Conservation (phyloP, 1,140 invertebrate genomes). For the Drosophila bipectinata region DNA sequence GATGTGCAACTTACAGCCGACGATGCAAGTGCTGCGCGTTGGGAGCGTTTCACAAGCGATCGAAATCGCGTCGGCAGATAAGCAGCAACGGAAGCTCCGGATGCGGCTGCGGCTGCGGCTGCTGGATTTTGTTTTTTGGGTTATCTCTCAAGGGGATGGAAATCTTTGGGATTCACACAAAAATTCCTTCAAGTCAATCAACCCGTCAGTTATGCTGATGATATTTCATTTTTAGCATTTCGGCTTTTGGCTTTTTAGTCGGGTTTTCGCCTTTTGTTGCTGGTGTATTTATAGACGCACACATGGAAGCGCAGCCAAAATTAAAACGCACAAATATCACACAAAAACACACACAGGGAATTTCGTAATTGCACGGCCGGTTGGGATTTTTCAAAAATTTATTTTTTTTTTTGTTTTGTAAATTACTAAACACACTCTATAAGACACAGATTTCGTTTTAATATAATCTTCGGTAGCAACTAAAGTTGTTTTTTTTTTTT, state of each 20-base stretch:
- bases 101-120: conserved; percentile 34
- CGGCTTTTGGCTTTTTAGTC: conserved; percentile 17
- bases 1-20: conserved; percentile 34
- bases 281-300: conserved; percentile 66
- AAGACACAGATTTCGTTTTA: conserved; percentile 21
- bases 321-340: conserved; percentile 31
- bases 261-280: conserved; percentile 33
- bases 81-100: conserved; percentile 48
- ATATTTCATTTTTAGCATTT: conserved; percentile 49
- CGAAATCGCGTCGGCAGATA: conserved; percentile 48
- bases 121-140: conserved; percentile 16
- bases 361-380: conserved; percentile 72
- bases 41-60: conserved; percentile 1
- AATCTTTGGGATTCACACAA: conserved; percentile 23
- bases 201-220: conserved; percentile 63
- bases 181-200: conserved; percentile 78
- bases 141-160: conserved; percentile 12
- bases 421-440: conserved; percentile 40
- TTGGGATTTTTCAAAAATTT: conserved; percentile 27
- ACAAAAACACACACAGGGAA: conserved; percentile 36
- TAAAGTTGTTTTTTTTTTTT: too few relatives aligned
- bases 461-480: conserved; percentile 16
- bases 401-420: neutral
- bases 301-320: conserved; percentile 60
- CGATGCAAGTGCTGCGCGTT: neutral